Percentiles rank a stretch among this genome's conserved stretches.
Conservation (phyloP, 2,888 invertebrate genomes). For the Tanypteryx hageni region DNA sequence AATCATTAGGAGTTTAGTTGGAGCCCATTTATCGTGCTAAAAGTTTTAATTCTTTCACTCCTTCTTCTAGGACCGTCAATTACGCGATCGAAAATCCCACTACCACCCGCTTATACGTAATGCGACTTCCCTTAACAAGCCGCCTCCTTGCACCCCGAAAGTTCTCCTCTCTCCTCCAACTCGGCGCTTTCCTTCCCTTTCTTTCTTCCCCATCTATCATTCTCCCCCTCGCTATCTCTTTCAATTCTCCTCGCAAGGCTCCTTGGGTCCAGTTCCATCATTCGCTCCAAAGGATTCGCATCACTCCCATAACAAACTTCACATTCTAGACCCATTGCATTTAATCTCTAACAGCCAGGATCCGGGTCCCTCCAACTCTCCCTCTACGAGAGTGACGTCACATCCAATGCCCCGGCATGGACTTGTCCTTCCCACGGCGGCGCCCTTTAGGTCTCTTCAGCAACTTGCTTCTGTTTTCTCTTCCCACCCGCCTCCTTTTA, state of each 20-base stretch:
- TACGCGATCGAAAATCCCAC: no score
- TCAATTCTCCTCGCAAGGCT: not conserved
- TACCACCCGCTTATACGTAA: no score
- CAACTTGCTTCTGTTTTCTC: not conserved
- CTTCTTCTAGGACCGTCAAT: no score
- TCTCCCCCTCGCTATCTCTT: not conserved
- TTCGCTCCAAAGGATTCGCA: not conserved
- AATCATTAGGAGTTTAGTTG: no score
- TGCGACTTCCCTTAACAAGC: no score
- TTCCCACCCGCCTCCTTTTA: not conserved
- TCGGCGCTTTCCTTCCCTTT: no score
- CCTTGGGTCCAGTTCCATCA: not conserved
- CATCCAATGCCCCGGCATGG: not conserved
- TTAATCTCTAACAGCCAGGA: not conserved
- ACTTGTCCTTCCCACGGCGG: not conserved
- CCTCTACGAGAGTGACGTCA: not conserved
- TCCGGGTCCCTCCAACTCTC: not conserved
- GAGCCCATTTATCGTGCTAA: no score
- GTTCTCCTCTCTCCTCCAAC: no score
- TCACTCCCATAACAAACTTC: slow-evolving; percentile 10
- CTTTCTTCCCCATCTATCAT: not conserved
- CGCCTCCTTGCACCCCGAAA: no score
- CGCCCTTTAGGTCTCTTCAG: not conserved
- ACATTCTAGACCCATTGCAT: not conserved
- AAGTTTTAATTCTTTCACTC: no score